Base-by-base conservation (phyloP, 2,888 invertebrate species). In the Drosophila anomalata region DNA sequence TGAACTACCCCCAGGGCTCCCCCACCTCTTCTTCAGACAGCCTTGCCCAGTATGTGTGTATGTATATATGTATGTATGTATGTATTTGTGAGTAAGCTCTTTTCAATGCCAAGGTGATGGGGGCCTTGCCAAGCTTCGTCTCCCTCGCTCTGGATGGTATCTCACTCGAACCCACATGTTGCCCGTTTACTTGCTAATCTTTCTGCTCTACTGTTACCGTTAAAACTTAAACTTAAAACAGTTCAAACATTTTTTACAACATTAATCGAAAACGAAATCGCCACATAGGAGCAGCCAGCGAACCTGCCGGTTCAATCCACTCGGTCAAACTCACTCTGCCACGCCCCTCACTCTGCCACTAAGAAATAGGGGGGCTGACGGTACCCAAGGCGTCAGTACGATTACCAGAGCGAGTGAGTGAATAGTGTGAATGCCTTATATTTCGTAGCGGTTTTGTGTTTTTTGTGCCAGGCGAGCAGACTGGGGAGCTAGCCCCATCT, bases 171-270 rank as follows among this genome's bases (percentile, higher is more conserved):
- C 62, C 17, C 47, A 44, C 60, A 39, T 66, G 54, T 42, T 58
- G 58, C 5, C 2, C 33, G 36, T 41, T 59, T 11, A 29, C 87
- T 33, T 77, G 71, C 86, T 75, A 67, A 2, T 39, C 57, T 61
- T 89, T 79, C 89, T 89, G 89, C 78, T 76, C 76, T 79, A 88
- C 89, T 89, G 89, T 89, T 86, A 90, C 81, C 81, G 83, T 88
- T 85, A 89, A 90, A 90, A 90, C 90, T 89, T 85, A 90, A 90
- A 90, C 91, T 90, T 90, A 91, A 90, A 90, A 90, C 90, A 90
- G 91, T 90, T 90, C 90, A 90, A 90, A 89, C 90, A 89, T 83
- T 90, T 89, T 88, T 89, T 80, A 79, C 80, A 68, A 73, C 73
- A 78, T 68, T 60, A 50, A 60, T 50, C 52, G 60, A 63, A 60